Percentiles rank a stretch among this genome's conserved stretches.
phyloP scores from a whole-genome alignment of 2,797 vertebrate genomes.

The Betta splendens region DNA sequence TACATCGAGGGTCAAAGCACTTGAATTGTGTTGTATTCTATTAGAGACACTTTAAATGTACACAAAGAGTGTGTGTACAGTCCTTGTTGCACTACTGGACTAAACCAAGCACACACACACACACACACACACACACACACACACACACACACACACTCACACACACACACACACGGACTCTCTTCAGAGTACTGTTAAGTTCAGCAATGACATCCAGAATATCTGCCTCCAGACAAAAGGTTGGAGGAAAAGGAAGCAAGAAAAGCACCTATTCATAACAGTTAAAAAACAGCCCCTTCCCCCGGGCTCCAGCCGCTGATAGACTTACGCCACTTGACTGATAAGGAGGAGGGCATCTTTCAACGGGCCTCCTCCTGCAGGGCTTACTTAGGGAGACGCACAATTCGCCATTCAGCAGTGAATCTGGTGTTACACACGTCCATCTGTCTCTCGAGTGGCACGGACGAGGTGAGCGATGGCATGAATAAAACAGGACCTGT shows the following conservation, averaged over 20 bases:
- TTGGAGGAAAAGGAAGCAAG: slow-evolving; percentile 70
- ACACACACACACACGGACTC: background rate
- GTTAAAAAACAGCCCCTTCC: slow-evolving; percentile 74
- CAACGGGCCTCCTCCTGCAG: slow-evolving; percentile 71
- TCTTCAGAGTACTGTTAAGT: slow-evolving; percentile 39
- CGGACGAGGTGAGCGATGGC: slow-evolving; percentile 44
- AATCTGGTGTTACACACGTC: slow-evolving; percentile 58
- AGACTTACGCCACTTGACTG: slow-evolving; percentile 78
- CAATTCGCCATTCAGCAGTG: slow-evolving; percentile 67
- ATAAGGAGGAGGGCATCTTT: slow-evolving; percentile 79
- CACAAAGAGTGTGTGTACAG: too few relatives aligned
- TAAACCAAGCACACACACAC: background rate
- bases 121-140: background rate
- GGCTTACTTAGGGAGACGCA: slow-evolving; percentile 70
- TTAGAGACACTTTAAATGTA: too few relatives aligned
- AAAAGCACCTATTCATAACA: slow-evolving; percentile 81
- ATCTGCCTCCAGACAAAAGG: slow-evolving; percentile 56
- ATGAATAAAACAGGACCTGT: slow-evolving; percentile 70
- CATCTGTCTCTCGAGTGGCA: slow-evolving; percentile 57
- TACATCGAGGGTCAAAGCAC: too few relatives aligned
- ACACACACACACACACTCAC: background rate
- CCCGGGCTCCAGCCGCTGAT: slow-evolving; percentile 73
- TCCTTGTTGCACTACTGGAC: background rate
- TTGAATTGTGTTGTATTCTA: too few relatives aligned
- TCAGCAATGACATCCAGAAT: slow-evolving; percentile 51